A percentile compares a stretch with the other conserved stretches of the same genome.
Conservation (phyloP, 2,113 vertebrate species). For the Ceuthmochares aereus region DNA sequence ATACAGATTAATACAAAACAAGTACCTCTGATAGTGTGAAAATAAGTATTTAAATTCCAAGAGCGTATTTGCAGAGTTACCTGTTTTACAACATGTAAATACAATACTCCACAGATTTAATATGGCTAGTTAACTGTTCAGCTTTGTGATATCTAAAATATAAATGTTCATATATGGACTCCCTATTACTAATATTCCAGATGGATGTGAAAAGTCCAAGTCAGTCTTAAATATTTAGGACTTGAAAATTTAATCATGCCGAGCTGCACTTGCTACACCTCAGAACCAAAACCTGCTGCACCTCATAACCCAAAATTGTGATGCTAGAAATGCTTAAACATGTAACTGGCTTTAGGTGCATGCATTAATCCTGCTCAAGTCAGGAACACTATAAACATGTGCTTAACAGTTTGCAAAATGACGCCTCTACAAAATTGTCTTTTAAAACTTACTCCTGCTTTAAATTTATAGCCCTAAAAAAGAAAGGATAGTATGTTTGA, state of each 20-base stretch:
- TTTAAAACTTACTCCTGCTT: neutral
- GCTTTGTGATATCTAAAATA: neutral
- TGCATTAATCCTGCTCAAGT: neutral
- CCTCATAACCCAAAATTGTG: neutral
- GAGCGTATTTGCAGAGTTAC: neutral
- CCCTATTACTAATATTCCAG: neutral
- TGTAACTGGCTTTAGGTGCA: neutral
- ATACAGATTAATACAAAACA: neutral
- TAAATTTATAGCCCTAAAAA: neutral
- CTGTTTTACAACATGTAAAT: neutral
- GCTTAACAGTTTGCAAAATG: neutral
- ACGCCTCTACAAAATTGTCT: neutral
- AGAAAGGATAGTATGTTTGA: neutral
- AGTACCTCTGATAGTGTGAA: neutral
- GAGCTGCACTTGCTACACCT: neutral
- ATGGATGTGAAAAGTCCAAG: neutral
- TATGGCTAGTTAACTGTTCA: neutral
- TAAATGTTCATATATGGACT: neutral
- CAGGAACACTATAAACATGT: neutral
- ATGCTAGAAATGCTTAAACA: neutral
- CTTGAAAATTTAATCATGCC: neutral
- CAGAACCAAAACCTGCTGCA: neutral
- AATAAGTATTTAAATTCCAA: neutral
- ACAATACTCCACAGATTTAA: neutral
- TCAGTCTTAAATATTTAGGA: neutral